Conservation (phyloP, 2,797 vertebrate species). For the Molossus molossus region DNA sequence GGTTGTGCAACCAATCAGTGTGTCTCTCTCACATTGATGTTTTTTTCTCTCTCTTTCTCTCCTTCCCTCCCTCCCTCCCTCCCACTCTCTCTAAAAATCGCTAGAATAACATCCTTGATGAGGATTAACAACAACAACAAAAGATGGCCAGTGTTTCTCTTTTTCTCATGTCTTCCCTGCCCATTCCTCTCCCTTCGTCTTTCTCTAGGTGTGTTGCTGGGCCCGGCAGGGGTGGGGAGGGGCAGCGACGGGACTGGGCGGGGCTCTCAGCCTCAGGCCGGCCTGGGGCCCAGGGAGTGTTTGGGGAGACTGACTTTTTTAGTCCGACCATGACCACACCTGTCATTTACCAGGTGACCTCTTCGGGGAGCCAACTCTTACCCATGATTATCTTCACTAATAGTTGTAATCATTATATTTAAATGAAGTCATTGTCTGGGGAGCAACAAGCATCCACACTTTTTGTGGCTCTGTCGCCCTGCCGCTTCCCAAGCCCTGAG, state of each 20-base stretch:
- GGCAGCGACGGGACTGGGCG: accelerated
- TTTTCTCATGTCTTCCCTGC: background rate
- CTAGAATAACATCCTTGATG: no score
- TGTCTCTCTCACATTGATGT: no score
- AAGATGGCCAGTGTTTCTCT: background rate
- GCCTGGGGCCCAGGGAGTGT: background rate
- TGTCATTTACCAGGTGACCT: background rate
- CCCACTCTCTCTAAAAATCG: no score
- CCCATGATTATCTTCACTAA: background rate
- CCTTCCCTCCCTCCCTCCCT: background rate
- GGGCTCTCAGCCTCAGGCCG: background rate
- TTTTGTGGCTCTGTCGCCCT: accelerated
- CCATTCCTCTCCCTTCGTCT: no score
- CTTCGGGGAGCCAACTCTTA: background rate
- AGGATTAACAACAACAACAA: no score
- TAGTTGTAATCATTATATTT: background rate
- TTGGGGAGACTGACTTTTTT: background rate
- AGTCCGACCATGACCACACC: background rate
- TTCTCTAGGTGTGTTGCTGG: background rate
- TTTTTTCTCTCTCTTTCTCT: background rate
- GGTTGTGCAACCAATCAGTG: no score
- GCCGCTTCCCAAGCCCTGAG: background rate
- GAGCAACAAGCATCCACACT: background rate
- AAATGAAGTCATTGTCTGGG: background rate
- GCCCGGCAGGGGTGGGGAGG: no score